Conservation (phyloP, 2,113 vertebrate species). For the Excalfactoria chinensis region DNA sequence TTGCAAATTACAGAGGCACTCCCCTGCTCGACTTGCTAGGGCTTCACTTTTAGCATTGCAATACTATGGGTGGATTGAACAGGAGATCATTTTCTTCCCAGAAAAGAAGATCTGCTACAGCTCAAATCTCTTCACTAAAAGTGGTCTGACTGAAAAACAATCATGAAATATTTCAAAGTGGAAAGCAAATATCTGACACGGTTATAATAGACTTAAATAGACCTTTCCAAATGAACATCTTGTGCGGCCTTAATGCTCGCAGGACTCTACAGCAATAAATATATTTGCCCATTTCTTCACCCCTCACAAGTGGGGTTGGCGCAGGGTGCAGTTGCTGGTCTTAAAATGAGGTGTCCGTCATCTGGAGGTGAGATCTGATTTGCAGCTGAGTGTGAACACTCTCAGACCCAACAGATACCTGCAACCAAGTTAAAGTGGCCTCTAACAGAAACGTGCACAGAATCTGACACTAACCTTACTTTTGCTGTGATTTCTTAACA, state of each 20-base stretch:
- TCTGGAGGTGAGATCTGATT: neutral
- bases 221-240: neutral
- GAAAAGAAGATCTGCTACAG: neutral
- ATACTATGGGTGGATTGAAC: neutral
- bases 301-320: rapidly evolving
- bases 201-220: neutral
- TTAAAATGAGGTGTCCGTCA: neutral
- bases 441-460: neutral
- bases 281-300: neutral
- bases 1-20: neutral
- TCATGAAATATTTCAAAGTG: neutral
- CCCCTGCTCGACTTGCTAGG: neutral
- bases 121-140: neutral
- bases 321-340: neutral
- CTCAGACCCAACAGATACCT: rapidly evolving
- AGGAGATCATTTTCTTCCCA: neutral
- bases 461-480: neutral
- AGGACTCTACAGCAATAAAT: neutral
- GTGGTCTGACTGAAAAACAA: rapidly evolving
- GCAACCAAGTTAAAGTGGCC: neutral
- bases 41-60: neutral
- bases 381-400: neutral
- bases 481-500: neutral
- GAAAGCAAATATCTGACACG: neutral
- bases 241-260: neutral